Evolutionary conservation across 2,113 vertebrate genomes (phyloP), one percentile per base, ranked within the genome.

Genomic region (Leptosomus discolor): DNA sequence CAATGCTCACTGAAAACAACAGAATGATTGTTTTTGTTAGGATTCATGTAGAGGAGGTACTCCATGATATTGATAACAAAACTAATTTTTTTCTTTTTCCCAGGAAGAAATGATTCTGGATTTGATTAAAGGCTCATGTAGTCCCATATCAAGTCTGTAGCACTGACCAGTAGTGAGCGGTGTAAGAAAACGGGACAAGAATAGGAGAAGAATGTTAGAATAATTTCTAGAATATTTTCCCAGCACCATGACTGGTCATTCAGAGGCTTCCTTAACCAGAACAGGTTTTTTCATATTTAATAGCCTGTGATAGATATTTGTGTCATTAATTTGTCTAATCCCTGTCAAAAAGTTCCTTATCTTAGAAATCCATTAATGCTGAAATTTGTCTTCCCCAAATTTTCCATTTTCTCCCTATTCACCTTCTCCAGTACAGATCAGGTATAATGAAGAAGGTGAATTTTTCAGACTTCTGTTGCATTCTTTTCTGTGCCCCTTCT

Each of bases 41-140:
- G n/a, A 37, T 34, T 12, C 8, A 5, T 37, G 32, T 3, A 43
- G 18, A 83, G 41, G 15, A 56, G 13, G 43, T 34, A 45, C 0
- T 36, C 27, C 6, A 8, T 39, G 8, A 15, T 58, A 48, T 3
- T 39, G n/a, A n/a, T 36, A 64, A 13, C 1, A 48, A 43, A 46
- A 45, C 12, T 8, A 46, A 20, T 16, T n/a, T 61, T 57, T 45
- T 26, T 34, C 9, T 11, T 69, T 48, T 12, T 14, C 5, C 16
- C 4, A 15, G 5, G 29, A 54, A 32, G 9, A 69, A 90, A 71
- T 46, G 0, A 0, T 34, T 71, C 26, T 46, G 3, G 6, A 1
- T 46, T 94, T 91, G 15, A 51, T 56, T 41, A 56, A 76, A 80
- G 39, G 10, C 4, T 56, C 20, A 21, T 10, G 27, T 8, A 43